Evolutionary conservation across 2,888 invertebrate genomes (phyloP), one percentile per base, ranked within the genome.

Genomic region (Calliopum simillimum): DNA sequence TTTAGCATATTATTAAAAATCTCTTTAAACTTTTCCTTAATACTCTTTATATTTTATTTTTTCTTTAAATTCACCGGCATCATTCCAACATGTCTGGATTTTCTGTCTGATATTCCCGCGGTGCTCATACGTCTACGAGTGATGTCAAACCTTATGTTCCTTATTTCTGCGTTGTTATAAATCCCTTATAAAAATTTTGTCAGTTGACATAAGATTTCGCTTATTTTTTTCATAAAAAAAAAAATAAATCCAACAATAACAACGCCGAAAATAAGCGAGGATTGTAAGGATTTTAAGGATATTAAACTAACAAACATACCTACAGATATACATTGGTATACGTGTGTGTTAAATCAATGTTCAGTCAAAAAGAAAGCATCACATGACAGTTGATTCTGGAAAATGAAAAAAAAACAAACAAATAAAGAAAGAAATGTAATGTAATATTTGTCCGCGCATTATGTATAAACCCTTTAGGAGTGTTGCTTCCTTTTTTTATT

Each of bases 201-300:
- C 80, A 80, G 77, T 75, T 78, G 75, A 80, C 81, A 80, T 76
- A 80, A 73, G 78, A 80, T 76, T 72, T 77, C 81, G 79, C 78
- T 80, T 80, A 79, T 75, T 73, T 49, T 21, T 3, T 14, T 23
- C 33, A 33, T 14, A 53, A 25, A 55, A 66, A 67, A 21, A 44
- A 46, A 62, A 11, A 19, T 62, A 11, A 25, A 25, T 23, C 47
- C n/a, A 19, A 47, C 12, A 8, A 16, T 19, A 47, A 41, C 14
- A 67, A 21, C 13, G 11, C 1, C 58, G 41, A 44, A 47, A 46
- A 53, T 5, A 14, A 14, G 23, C 12, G 21, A 43, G 43, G 41
- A 6, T 5, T 21, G 4, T 46, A 46, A 43, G 65, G 43, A 55
- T 23, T 49, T 44, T 19, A 33, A 33, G 23, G 63, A 63, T 49